Percentiles rank a stretch among this genome's conserved stretches.
These are phyloP conservation scores for Drosophila lacicola DNA, from an alignment of 2,888 invertebrate genomes.

Conservation along the genomic window DNA sequence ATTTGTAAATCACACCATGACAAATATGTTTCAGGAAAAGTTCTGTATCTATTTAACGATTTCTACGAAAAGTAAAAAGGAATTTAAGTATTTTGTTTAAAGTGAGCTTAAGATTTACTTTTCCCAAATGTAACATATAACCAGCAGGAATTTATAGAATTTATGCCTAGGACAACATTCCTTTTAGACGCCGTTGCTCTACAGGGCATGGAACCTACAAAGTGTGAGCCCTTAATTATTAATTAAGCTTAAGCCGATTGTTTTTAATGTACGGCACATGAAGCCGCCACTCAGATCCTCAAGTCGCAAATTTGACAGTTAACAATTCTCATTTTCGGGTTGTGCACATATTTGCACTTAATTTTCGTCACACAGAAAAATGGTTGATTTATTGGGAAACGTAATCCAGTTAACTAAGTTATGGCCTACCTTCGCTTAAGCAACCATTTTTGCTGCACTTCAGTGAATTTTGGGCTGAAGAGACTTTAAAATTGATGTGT, in stretches of 20 bases:
- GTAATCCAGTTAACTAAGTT: slow-evolving; percentile 46
- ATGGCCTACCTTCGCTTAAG: neutral
- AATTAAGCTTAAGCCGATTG: slow-evolving; percentile 19
- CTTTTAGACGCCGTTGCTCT: no score
- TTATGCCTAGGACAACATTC: no score
- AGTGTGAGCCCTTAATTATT: slow-evolving; percentile 23
- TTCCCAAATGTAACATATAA: no score
- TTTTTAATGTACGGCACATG: slow-evolving; percentile 18
- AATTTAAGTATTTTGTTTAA: no score
- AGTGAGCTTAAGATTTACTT: no score
- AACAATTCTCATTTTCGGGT: neutral
- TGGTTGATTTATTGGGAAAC: slow-evolving; percentile 53
- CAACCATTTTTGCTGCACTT: slow-evolving; percentile 6
- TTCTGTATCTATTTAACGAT: neutral
- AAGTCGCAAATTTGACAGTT: slow-evolving; percentile 11
- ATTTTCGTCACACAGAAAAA: slow-evolving; percentile 35
- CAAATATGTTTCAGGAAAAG: neutral
- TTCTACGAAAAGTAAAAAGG: no score
- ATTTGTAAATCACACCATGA: neutral
- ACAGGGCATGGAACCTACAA: no score
- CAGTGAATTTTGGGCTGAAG: neutral
- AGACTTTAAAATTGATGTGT: slow-evolving; percentile 48
- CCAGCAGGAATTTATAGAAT: no score
- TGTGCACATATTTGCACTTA: slow-evolving; percentile 45
- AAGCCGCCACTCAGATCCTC: neutral